phyloP scores from a whole-genome alignment of 2,113 vertebrate species.

The Rhabdomys dilectus region DNA sequence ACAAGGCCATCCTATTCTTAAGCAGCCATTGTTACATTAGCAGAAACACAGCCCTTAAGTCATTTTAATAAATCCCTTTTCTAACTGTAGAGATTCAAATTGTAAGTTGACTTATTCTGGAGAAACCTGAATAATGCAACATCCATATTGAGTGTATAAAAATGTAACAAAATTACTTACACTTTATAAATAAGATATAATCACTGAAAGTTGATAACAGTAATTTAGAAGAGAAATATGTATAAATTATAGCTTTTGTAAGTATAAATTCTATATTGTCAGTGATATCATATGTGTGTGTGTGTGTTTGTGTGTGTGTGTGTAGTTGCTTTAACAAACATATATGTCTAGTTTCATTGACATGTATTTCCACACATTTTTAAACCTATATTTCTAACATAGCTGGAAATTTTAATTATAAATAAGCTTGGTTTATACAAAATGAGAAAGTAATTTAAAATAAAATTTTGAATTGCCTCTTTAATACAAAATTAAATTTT shows the following conservation, averaged over 20 bases:
- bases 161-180: not conserved
- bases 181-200: not conserved
- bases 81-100: not conserved
- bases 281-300: not conserved
- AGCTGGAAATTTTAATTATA: not conserved
- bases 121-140: not conserved
- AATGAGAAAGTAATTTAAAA: conserved; percentile 18
- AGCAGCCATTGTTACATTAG: not conserved
- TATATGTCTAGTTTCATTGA: not conserved
- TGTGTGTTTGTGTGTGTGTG: too few species aligned
- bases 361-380: not conserved
- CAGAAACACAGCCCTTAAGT: not conserved
- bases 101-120: not conserved
- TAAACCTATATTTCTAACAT: not conserved
- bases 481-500: not conserved
- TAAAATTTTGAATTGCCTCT: not conserved
- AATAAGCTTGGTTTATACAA: not conserved
- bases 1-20: not conserved
- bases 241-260: not conserved
- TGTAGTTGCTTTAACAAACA: not conserved
- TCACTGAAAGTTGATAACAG: not conserved
- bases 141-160: not conserved
- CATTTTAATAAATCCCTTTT: not conserved
- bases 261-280: not conserved
- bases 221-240: not conserved